Percentiles rank a stretch among this genome's conserved stretches.
phyloP scores from a whole-genome alignment of 1,140 invertebrate species.

The Drosophila mayri region DNA sequence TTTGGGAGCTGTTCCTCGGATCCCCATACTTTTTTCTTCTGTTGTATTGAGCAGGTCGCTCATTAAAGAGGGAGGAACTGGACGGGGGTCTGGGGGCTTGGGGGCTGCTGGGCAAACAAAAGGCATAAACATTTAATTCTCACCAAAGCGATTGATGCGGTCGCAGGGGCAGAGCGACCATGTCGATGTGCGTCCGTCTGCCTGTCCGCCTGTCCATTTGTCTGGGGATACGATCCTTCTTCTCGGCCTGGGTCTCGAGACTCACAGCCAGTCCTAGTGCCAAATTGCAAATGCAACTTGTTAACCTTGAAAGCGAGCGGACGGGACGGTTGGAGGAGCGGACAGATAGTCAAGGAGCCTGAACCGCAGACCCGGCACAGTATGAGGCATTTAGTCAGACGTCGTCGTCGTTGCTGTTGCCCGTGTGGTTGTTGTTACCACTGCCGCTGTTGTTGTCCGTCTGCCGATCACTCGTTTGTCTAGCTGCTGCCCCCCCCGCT shows the following conservation, averaged over 20 bases:
- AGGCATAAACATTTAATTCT: constrained; percentile 80
- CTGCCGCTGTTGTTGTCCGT: constrained; percentile 60
- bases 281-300: constrained; percentile 81
- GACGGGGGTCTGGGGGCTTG: background rate
- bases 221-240: constrained; percentile 44
- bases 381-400: constrained; percentile 81
- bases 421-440: constrained; percentile 30
- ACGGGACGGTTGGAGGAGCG: constrained; percentile 32
- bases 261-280: constrained; percentile 54
- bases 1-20: constrained; percentile 24
- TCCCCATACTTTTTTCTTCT: constrained; percentile 1
- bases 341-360: constrained; percentile 59
- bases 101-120: constrained; percentile 47
- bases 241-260: constrained; percentile 22
- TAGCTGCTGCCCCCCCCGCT: constrained; percentile 56
- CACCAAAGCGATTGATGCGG: constrained; percentile 78
- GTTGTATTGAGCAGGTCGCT: constrained; percentile 57
- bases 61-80: constrained; percentile 53
- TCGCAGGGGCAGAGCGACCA: constrained; percentile 30
- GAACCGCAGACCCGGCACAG: constrained; percentile 68
- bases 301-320: constrained; percentile 75
- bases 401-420: constrained; percentile 44
- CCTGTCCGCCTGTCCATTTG: constrained; percentile 20
- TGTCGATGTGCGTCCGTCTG: constrained; percentile 30
- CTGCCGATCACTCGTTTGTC: constrained; percentile 80